Evolutionary conservation across 2,797 vertebrate genomes (phyloP).

Genomic region (Argya squamiceps): DNA sequence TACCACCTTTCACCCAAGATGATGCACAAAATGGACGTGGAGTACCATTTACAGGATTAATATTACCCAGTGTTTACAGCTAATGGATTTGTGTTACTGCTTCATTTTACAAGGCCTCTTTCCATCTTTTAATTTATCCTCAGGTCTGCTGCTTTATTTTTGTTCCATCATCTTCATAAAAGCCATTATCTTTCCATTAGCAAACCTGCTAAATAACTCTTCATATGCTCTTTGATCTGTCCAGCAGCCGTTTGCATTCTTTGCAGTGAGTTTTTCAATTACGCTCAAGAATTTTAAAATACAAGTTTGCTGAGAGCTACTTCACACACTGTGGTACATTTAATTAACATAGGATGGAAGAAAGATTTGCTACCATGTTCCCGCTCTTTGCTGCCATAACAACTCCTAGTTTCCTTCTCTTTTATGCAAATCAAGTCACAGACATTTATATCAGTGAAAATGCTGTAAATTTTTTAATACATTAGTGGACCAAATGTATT

Average conservation of each 20-base stretch:
- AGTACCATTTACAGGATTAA: conserved; percentile 60
- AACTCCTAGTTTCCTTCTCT: conserved; percentile 62
- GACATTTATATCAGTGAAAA: conserved; percentile 54
- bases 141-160: conserved; percentile 58
- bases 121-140: conserved; percentile 61
- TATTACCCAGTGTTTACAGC: conserved; percentile 52
- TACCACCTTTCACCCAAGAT: conserved; percentile 59
- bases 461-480: not conserved
- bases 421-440: conserved; percentile 73
- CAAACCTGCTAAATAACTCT: conserved; percentile 62
- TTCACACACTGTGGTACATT: conserved; percentile 3
- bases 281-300: conserved; percentile 61
- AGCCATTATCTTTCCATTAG: conserved; percentile 73
- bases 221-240: conserved; percentile 69
- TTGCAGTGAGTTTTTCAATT: conserved; percentile 60
- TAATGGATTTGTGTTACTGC: conserved; percentile 54
- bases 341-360: conserved; percentile 17
- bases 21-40: not conserved
- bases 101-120: conserved; percentile 57
- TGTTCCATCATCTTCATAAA: conserved; percentile 57
- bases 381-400: conserved; percentile 66
- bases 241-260: conserved; percentile 56
- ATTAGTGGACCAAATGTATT: conserved; percentile 34
- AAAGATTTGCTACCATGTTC: not conserved
- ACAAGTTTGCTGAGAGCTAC: conserved; percentile 58